These are phyloP conservation scores for Cephus pygmeus DNA, from an alignment of 2,888 invertebrate species.

Conservation along the genomic window DNA sequence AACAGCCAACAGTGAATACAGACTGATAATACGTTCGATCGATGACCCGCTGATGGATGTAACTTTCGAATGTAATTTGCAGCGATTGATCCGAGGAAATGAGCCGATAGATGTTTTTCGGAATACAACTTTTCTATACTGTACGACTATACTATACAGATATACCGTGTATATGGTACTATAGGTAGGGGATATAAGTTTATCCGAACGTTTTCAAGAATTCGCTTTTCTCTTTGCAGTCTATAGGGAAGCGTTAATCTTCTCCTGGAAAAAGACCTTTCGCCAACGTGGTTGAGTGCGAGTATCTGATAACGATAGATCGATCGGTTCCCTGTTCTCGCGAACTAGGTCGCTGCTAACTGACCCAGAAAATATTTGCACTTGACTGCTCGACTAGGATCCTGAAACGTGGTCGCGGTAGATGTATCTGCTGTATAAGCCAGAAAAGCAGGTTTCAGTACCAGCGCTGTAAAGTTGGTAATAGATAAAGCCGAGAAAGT, in stretches of 20 bases:
- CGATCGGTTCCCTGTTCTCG: background rate
- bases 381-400: background rate
- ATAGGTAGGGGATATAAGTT: background rate
- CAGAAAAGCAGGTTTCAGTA: background rate
- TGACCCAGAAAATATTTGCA: slow-evolving; percentile 6
- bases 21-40: background rate
- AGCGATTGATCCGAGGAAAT: background rate
- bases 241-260: background rate
- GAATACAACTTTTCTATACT: background rate
- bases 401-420: background rate
- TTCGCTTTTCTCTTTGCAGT: background rate
- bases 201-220: background rate
- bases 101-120: background rate
- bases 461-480: background rate
- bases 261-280: background rate
- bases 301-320: slow-evolving; percentile 3
- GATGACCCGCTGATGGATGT: background rate
- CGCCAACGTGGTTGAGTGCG: background rate
- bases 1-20: background rate
- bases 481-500: background rate
- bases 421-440: background rate
- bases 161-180: background rate
- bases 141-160: background rate
- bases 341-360: background rate
- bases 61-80: background rate